Evolutionary conservation across 2,888 invertebrate genomes (phyloP), one percentile per base, ranked within the genome.

Genomic region (Ornithoptera alexandrae): DNA sequence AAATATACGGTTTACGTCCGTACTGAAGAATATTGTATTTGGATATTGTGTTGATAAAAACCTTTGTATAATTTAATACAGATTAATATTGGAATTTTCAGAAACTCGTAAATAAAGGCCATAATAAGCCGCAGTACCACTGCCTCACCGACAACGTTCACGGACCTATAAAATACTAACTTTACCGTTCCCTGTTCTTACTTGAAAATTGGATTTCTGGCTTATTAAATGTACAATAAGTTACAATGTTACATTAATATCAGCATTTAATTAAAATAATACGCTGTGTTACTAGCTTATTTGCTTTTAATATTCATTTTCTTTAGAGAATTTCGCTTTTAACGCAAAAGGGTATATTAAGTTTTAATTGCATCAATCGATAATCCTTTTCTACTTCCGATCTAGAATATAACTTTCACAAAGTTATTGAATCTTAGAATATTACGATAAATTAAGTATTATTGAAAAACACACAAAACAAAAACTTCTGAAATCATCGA

Each of bases 171-270:
- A 68, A 68, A 57, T 67, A 62, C 17, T 42, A 62, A 56, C 62
- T 67, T 67, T 60, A 67, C 22, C 20, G 39, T 57, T 57, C n/a
- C n/a, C 18, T 17, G 39, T 22, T 58, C 57, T 57, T 57, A 39
- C 50, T 66, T 60, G 8, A 60, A 66, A 66, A 66, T 66, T 66
- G 66, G 46, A 66, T 60, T 50, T 66, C 59, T 50, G 4, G 61
- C 39, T 61, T 17, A n/a, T 24, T 24, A 22, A 58, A 22, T 7
- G 1, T 58, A 58, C 20, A 56, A 20, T 58, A 22, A 58, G 22
- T 58, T 22, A 22, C 20, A 58, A 58, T 3, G 5, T 58, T 7
- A 22, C 22, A 58, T 24, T 22, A 58, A 15, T 58, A n/a, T 58
- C n/a, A n/a, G n/a, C 1, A 53, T 46, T 46, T 46, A 53, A 18